Base-by-base conservation (phyloP, 2,888 invertebrate species). In the Cheilosia scutellata region DNA sequence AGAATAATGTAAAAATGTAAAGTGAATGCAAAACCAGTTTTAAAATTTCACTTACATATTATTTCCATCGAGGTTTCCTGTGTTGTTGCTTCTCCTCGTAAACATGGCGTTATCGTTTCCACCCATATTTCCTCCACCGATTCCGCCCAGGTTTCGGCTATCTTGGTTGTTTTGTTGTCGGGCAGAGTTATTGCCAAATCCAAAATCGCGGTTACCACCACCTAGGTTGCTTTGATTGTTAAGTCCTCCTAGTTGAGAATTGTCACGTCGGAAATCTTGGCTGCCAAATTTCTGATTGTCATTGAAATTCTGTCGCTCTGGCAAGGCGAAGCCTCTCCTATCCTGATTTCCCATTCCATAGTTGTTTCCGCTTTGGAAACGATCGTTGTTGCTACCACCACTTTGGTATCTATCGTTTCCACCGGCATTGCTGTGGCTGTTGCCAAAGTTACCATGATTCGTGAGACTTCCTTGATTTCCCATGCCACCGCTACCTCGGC, bases 81-180 rank as follows among this genome's bases (percentile, higher is more conserved):
- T 1, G 20, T 87, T 88, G 27, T 87, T 80, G n/a, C 51, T 80
- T 84, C 94, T 91, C 77, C 94, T 90, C 90, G 93, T 93, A 90
- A 93, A 94, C 93, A 94, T 93, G 82, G 93, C 93, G 5, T 82
- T 75, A 11, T 75, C 82, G n/a, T 49, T 51, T n/a, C 62, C 60
- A 37, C 66, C 27, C 1, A 91, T 88, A 6, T 93, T 90, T 6
- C 91, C 89, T 13, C 91, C 44, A 5, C 93, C 72, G 31, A 31
- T 9, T 25, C 72, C 63, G 20, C 60, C 42, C 16, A 77, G 2
- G 29, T 63, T 78, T 9, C 77, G 70, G 13, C n/a, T 44, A 0
- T 74, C 80, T 1, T 42, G 6, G 1, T 16, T 47, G 60, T 42
- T 68, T 9, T 70, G 71, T 27, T 58, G 72, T 25, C 83, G 55